Base-by-base conservation (phyloP, 1,140 invertebrate genomes). In the Chironomus striatipennis region DNA sequence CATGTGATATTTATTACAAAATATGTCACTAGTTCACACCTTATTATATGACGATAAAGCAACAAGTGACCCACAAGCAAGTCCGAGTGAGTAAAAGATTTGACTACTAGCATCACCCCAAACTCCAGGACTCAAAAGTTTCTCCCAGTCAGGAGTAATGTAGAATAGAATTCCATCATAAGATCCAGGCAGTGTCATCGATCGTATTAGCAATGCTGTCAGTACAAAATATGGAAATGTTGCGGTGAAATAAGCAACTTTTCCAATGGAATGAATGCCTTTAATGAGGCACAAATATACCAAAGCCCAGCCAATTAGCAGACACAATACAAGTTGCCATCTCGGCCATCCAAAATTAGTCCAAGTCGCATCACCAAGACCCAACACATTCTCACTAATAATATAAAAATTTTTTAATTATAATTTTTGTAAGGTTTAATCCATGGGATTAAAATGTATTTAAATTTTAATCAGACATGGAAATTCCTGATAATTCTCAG, bases 171-270 rank as follows among this genome's bases (percentile, higher is more conserved):
- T 87, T 1, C 93, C 93, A 12, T 91, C 85, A 0, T 77, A 65
- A 5, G 91, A 88, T 1, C 93, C 93, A 4, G 89, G 87, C 18
- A 94, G 82, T 0, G 91, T 93, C 1, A 87, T 85, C 76, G 90
- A 91, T 77, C 90, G 82, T 42, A 92, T 83, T 57, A 75, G 15
- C 0, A 89, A 77, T 8, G 89, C 88, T 0, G 88, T 85, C 64
- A 94, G 83, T 79, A 93, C 88, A 15, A 93, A 85, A 79, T 93
- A 94, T 1, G 92, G 92, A 80, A 93, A 92, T 7, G 90, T 79
- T 0, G 91, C 87, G 2, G 90, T 91, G 79, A 91, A 90, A 78
- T 91, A 91, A 17, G 90, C 89, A 12, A 93, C 91, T 85, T 96
- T 96, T 74, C 94, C 94, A 1, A 91, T 89, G 76, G 89, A 90